Conservation (phyloP, 2,888 invertebrate genomes). For the Agonum fuliginosum region DNA sequence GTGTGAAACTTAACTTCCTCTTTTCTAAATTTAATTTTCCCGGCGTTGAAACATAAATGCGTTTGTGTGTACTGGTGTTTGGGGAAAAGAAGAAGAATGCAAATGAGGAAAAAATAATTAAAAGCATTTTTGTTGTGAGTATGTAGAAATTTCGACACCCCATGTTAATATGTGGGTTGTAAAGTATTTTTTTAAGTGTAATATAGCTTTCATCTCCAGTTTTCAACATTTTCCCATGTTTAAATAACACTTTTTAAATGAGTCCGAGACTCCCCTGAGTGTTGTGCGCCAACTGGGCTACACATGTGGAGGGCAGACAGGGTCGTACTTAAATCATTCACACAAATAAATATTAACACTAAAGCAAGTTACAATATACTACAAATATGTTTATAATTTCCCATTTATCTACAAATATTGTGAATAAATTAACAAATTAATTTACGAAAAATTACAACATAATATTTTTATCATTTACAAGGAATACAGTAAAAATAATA, state of each 20-base stretch:
- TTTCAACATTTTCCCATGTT: constrained; percentile 48
- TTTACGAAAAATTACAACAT: too few species aligned
- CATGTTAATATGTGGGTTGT: constrained; percentile 18
- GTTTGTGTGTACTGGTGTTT: background rate
- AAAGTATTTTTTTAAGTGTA: constrained; percentile 39
- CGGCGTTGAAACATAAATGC: constrained; percentile 16
- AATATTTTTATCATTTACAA: too few species aligned
- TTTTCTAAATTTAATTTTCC: constrained; percentile 18
- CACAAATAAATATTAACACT: background rate
- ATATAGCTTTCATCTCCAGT: constrained; percentile 45
- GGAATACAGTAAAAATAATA: too few species aligned
- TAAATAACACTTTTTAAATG: constrained; percentile 49
- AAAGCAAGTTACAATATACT: background rate
- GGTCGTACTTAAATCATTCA: background rate
- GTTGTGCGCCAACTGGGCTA: constrained; percentile 4
- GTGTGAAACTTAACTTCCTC: too few species aligned
- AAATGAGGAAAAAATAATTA: constrained; percentile 32
- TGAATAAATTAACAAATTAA: too few species aligned
- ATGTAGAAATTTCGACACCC: constrained; percentile 30
- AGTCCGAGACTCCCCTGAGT: constrained; percentile 13
- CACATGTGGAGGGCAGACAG: constrained; percentile 24
- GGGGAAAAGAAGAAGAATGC: background rate
- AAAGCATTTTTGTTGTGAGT: constrained; percentile 7
- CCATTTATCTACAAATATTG: background rate
- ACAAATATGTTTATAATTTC: background rate